Base-by-base conservation (phyloP, 2,888 invertebrate species). In the Trissolcus japonicus region DNA sequence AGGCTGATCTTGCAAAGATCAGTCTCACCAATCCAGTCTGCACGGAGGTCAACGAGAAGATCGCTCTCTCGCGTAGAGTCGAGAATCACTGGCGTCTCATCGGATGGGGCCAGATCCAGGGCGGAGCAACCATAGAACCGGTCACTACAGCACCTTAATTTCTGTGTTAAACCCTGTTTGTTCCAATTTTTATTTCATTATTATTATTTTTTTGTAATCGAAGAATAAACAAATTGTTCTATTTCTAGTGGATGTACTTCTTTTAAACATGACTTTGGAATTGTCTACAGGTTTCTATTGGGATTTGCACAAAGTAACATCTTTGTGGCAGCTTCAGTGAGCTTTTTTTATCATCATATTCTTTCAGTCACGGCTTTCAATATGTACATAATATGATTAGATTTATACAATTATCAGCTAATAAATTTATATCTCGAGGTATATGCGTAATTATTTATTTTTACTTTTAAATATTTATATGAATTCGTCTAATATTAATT, bases 81-180 rank as follows among this genome's bases (percentile, higher is more conserved):
- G 99, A 99, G 86, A 99, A 99, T 90, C 99, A 99, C 92, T 99
- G 99, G 99, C 94, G 99, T 90, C 94, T 99, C 88, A 99, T 99
- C 89, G 99, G 99, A 83, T 99, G 99, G 99, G 99, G 99, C 83
- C 97, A 98, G 90, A 99, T 99, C 90, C 94, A 97, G 90, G 96
- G 98, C 88, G 99, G 99, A 83, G 95, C 96, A 88, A 98, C 97
- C 83, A 98, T 99, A 86, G 95, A 96, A 86, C 98, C 98, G 16
- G 90, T 91, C 4, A 51, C 16, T 17, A 16, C 16, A 6, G 16
- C 9, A 13, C 17, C 51, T 9, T 51, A 51, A 19, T 4, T 46
- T 4, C 16, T 6, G 4, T 2, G 16, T 46, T 16, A 4, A 16
- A 14, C 6, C 1, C 6, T 46, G 16, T 46, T 46, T n/a, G n/a